Evolutionary conservation across 2,113 vertebrate species (phyloP).

Genomic region (Actenoides hombroni): DNA sequence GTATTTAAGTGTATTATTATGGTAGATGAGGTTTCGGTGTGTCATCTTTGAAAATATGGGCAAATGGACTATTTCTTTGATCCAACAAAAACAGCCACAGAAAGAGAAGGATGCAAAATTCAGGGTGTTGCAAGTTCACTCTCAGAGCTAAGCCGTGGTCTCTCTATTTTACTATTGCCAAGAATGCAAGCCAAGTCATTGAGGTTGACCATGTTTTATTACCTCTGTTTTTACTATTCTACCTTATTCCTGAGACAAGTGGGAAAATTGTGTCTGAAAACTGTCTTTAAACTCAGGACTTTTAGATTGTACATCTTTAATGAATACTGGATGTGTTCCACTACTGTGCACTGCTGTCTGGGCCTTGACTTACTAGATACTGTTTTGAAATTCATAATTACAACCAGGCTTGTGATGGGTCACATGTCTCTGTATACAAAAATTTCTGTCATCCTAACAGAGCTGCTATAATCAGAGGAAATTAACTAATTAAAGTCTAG

Average conservation of each 20-base stretch:
- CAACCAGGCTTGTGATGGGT: slow-evolving; percentile 20
- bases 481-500: slow-evolving; percentile 14
- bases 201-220: slow-evolving; percentile 70
- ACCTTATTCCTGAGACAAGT: slow-evolving; percentile 69
- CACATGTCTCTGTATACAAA: neutral
- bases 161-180: slow-evolving; percentile 36
- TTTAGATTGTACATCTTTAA: slow-evolving; percentile 67
- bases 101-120: slow-evolving; percentile 58
- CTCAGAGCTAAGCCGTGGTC: slow-evolving; percentile 58
- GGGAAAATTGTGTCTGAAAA: slow-evolving; percentile 61
- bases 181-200: slow-evolving; percentile 62
- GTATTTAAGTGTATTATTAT: neutral
- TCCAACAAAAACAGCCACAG: slow-evolving; percentile 57
- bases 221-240: slow-evolving; percentile 71
- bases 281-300: slow-evolving; percentile 58
- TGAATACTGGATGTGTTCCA: slow-evolving; percentile 63
- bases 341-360: slow-evolving; percentile 18
- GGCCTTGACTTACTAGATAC: slow-evolving; percentile 48
- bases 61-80: neutral
- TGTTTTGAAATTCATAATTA: slow-evolving; percentile 47
- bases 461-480: slow-evolving; percentile 35
- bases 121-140: slow-evolving; percentile 64
- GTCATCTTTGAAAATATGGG: slow-evolving; percentile 34
- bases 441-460: slow-evolving; percentile 9
- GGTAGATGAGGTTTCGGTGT: slow-evolving; percentile 17